Evolutionary conservation across 1,140 invertebrate genomes (phyloP).

Genomic region (Pollicipes pollicipes): DNA sequence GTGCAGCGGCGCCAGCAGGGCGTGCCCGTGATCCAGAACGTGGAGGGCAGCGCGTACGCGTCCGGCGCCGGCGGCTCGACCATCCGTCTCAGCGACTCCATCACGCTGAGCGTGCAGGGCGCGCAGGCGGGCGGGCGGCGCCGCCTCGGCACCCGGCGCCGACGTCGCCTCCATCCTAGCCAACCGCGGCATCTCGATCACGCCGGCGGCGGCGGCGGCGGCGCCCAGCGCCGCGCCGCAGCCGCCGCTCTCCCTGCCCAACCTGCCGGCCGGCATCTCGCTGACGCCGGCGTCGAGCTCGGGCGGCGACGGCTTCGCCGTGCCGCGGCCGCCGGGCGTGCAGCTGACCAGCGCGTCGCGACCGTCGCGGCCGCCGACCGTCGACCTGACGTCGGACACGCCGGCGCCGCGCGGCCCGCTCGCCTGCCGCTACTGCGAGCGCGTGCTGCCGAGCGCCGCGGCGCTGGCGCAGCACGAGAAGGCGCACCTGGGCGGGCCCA

Average conservation of each 20-base stretch:
- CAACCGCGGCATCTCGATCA: conserved; percentile 3
- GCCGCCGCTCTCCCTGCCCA: not conserved
- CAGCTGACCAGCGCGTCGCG: not conserved
- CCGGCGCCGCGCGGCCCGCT: not conserved
- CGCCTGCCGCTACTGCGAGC: not conserved
- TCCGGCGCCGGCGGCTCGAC: conserved; percentile 19
- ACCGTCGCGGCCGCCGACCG: not conserved
- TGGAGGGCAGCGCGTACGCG: conserved; percentile 35
- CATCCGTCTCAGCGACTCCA: not conserved
- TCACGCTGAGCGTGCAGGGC: not conserved
- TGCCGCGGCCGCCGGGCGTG: not conserved
- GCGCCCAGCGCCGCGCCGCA: not conserved
- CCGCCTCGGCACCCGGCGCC: not conserved
- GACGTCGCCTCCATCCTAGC: not conserved
- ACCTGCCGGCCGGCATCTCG: not conserved
- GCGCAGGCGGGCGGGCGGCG: not conserved
- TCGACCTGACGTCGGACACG: not conserved
- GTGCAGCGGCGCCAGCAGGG: conserved; percentile 50
- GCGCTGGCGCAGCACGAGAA: not conserved
- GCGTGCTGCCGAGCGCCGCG: not conserved
- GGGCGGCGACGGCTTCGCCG: not conserved
- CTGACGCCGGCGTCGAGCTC: not conserved
- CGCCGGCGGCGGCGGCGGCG: not conserved
- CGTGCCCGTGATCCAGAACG: conserved; percentile 46
- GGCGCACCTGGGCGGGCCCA: not conserved